These are phyloP conservation scores for Champsocephalus gunnari DNA, from an alignment of 2,797 vertebrate genomes.

Conservation along the genomic window DNA sequence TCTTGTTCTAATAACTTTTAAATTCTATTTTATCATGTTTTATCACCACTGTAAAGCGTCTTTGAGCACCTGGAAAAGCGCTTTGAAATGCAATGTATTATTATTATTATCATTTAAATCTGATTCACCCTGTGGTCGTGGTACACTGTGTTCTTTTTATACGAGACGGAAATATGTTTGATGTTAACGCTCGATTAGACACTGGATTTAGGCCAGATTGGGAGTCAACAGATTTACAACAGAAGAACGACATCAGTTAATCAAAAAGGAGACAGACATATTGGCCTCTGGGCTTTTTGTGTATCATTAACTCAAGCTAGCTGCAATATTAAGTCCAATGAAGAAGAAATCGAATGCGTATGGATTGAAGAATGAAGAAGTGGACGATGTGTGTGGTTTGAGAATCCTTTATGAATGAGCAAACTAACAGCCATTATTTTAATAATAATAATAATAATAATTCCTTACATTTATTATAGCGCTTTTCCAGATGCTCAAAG, in stretches of 20 bases:
- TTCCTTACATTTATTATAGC: too few species aligned
- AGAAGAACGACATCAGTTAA: not conserved
- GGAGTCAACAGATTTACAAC: not conserved
- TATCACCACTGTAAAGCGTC: too few species aligned
- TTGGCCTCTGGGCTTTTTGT: fast-evolving
- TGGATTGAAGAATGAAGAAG: not conserved
- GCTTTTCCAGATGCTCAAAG: too few species aligned
- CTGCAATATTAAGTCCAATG: not conserved
- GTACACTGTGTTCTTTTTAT: not conserved
- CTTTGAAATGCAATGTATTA: too few species aligned
- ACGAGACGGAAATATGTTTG: not conserved
- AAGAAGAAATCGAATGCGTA: too few species aligned
- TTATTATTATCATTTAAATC: not conserved
- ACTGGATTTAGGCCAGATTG: not conserved
- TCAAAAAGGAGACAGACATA: not conserved
- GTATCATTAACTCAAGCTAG: not conserved
- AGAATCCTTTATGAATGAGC: not conserved
- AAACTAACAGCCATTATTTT: not conserved
- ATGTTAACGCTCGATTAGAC: not conserved
- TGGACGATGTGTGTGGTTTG: not conserved
- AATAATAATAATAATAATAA: too few species aligned
- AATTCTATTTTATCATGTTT: too few species aligned
- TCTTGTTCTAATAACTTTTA: too few species aligned
- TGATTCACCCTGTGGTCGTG: not conserved
- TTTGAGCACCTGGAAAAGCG: too few species aligned